A percentile compares a stretch with the other conserved stretches of the same genome.
Evolutionary conservation across 2,888 invertebrate genomes (phyloP).

Genomic region (Brachyptera putata): DNA sequence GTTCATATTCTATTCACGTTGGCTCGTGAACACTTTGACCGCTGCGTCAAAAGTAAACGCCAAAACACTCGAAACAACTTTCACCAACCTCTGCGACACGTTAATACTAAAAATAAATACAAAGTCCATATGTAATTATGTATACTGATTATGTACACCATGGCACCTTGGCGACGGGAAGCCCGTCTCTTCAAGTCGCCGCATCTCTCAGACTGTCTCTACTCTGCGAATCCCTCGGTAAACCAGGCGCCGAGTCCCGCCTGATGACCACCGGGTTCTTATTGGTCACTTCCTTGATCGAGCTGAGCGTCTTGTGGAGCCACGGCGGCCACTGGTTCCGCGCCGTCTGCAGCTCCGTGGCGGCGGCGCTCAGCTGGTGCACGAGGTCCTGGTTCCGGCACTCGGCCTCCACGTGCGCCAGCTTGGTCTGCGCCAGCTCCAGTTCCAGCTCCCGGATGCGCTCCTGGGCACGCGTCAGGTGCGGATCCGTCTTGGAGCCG

Average conservation of each 20-base stretch:
- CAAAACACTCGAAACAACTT: too few relatives aligned
- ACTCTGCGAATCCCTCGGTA: constrained; percentile 39
- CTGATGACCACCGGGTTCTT: constrained; percentile 21
- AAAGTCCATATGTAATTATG: too few relatives aligned
- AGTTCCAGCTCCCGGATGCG: constrained; percentile 86
- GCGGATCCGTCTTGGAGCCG: constrained; percentile 22
- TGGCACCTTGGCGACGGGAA: too few relatives aligned
- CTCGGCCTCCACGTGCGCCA: constrained; percentile 95
- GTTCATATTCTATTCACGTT: too few relatives aligned
- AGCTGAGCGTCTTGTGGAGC: constrained; percentile 85
- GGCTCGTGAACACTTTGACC: too few relatives aligned
- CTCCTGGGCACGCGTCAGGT: constrained; percentile 51
- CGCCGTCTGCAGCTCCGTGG: constrained; percentile 67
- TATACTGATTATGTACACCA: too few relatives aligned
- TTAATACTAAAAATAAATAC: too few relatives aligned
- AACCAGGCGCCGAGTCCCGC: constrained; percentile 31
- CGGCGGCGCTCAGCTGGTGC: constrained; percentile 80
- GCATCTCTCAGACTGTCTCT: constrained; percentile 44
- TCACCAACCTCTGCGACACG: too few relatives aligned
- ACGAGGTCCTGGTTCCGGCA: constrained; percentile 93
- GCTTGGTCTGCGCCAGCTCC: constrained; percentile 93
- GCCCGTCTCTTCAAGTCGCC: constrained; percentile 25
- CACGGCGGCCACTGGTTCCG: constrained; percentile 84
- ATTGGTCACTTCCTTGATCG: constrained; percentile 50
- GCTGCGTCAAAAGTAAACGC: too few relatives aligned